A percentile compares a stretch with the other conserved stretches of the same genome.
Evolutionary conservation across 2,888 invertebrate genomes (phyloP).

Genomic region (Serrognathus titanus): DNA sequence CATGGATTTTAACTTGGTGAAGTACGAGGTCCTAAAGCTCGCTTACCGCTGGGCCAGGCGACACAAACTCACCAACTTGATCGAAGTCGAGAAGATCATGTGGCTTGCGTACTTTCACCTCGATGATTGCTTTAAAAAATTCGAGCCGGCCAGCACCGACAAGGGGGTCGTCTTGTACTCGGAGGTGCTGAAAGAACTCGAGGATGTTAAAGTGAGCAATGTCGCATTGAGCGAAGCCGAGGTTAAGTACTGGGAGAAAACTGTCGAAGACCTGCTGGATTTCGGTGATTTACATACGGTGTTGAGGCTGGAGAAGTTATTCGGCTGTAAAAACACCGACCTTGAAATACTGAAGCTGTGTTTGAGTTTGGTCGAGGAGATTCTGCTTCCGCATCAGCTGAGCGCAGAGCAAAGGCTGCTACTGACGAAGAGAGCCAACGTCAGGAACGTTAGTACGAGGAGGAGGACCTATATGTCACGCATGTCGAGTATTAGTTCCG

Average conservation of each 20-base stretch:
- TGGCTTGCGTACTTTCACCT: constrained; percentile 34
- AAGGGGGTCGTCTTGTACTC: not conserved
- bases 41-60: constrained; percentile 42
- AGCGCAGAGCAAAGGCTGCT: constrained; percentile 63
- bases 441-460: constrained; percentile 44
- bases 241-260: constrained; percentile 49
- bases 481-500: constrained; percentile 35
- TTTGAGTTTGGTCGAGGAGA: constrained; percentile 62
- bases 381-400: constrained; percentile 60
- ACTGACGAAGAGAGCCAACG: constrained; percentile 47
- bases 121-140: constrained; percentile 6
- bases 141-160: constrained; percentile 3
- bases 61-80: constrained; percentile 31
- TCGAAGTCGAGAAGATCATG: constrained; percentile 40
- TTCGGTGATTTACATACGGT: constrained; percentile 59
- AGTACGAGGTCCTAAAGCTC: constrained; percentile 51
- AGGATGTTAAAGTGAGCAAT: constrained; percentile 2
- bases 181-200: constrained; percentile 6
- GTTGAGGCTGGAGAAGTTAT: constrained; percentile 57
- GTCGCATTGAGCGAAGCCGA: constrained; percentile 46
- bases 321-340: constrained; percentile 50
- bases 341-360: constrained; percentile 62
- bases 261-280: constrained; percentile 56
- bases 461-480: constrained; percentile 41
- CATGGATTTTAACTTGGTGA: constrained; percentile 47